phyloP scores from a whole-genome alignment of 2,888 invertebrate genomes.

The Tenthredo distinguenda region DNA sequence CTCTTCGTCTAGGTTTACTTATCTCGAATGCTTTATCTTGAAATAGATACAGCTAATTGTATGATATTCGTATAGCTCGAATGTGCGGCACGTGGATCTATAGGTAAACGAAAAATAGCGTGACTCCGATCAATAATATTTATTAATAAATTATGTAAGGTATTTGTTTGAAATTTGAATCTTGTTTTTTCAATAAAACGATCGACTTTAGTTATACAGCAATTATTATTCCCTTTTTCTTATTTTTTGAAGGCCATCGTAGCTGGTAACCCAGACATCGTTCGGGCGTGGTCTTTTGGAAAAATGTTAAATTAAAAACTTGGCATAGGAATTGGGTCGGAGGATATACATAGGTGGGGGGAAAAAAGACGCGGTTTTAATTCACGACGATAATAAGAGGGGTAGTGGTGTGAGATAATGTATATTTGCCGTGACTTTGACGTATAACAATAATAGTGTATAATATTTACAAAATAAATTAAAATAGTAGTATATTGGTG shows the following conservation, averaged over 20 bases:
- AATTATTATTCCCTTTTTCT: not conserved
- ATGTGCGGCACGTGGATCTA: not conserved
- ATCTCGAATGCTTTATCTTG: not conserved
- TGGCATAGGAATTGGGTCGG: slow-evolving; percentile 15
- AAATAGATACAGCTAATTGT: slow-evolving; percentile 2
- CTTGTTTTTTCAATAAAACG: not conserved
- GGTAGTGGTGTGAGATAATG: slow-evolving; percentile 69
- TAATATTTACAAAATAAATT: slow-evolving; percentile 77
- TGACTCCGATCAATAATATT: too few relatives aligned
- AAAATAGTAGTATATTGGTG: slow-evolving; percentile 67
- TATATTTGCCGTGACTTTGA: slow-evolving; percentile 71
- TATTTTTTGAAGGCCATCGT: not conserved
- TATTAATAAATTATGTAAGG: not conserved
- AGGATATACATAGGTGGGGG: not conserved
- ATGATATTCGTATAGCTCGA: not conserved
- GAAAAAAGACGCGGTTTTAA: not conserved
- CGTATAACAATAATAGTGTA: slow-evolving; percentile 74
- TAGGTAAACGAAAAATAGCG: not conserved
- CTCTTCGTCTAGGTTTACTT: not conserved
- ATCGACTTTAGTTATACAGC: not conserved
- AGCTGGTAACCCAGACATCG: not conserved
- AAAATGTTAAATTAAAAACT: not conserved
- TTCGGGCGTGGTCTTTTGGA: not conserved
- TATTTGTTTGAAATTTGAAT: not conserved
- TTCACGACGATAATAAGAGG: slow-evolving; percentile 5